Evolutionary conservation across 1,140 invertebrate species (phyloP), one percentile per base, ranked within the genome.

Genomic region (Lepidurus arcticus): DNA sequence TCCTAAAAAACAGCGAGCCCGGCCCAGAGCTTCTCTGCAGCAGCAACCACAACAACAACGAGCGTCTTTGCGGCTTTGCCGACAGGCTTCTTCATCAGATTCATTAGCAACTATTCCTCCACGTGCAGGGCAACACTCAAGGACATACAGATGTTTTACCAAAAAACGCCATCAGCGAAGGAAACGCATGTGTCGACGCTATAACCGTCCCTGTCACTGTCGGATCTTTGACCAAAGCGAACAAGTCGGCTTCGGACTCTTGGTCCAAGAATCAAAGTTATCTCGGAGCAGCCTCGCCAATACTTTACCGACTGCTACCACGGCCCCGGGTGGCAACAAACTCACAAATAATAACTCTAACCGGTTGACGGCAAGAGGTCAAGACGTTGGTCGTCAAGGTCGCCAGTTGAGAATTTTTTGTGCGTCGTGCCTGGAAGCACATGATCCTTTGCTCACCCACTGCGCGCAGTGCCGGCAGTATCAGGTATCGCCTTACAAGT

Each of bases 171-270:
- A 65, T 65, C 53, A 65, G 53, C 53, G 53, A 13, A 65, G 53
- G 53, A 65, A 65, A 65, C 53, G 53, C 53, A 65, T 65, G 53
- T 65, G 53, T 65, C 53, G 16, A 21, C 53, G 53, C 47, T 34
- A 34, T 34, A 77, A 45, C 24, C 26, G 78, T 45, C 47, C 47
- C 21, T 80, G 79, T 13, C 79, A 80, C 65, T 80, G 79, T 77
- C 75, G 73, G 24, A 80, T 80, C 5, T 80, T 80, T 74, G 79
- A 80, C 76, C 43, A 76, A 76, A 74, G 43, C 13, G 78, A 74
- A 43, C 78, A 78, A 44, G 45, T 73, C 9, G 79, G 79, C 10
- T 75, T 78, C 44, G 78, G 78, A 43, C 74, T 78, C 44, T 73
- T 78, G 11, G 45, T 78, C 73, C 74, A 78, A 13, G 78, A 78